These are phyloP conservation scores for Drosophila micromelanica DNA, from an alignment of 1,140 invertebrate species.

Conservation along the genomic window DNA sequence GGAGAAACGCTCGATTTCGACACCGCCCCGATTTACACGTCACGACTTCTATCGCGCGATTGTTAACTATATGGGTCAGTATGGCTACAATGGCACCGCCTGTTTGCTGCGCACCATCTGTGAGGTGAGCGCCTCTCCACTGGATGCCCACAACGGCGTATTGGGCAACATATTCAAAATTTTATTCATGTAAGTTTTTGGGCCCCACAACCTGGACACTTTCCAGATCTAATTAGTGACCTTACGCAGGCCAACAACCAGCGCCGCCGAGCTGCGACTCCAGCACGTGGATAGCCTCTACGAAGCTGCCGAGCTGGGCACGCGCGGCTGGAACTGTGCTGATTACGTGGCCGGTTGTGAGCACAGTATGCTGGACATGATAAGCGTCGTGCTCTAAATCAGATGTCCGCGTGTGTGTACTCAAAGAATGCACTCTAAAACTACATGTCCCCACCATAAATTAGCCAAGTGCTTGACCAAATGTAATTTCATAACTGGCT, in stretches of 20 bases:
- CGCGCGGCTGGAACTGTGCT: conserved; percentile 53
- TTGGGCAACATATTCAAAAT: conserved; percentile 85
- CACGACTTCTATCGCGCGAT: conserved; percentile 71
- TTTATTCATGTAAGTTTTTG: conserved; percentile 85
- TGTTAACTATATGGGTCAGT: conserved; percentile 68
- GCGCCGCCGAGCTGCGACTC: conserved; percentile 55
- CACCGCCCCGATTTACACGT: conserved; percentile 48
- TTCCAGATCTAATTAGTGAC: conserved; percentile 52
- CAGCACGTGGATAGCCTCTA: conserved; percentile 63
- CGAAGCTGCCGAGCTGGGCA: conserved; percentile 57
- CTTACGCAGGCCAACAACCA: conserved; percentile 61
- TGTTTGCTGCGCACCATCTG: conserved; percentile 85
- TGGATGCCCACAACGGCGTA: conserved; percentile 84
- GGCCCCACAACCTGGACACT: not conserved
- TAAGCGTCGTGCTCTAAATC: conserved; percentile 62
- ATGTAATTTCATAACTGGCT: not conserved
- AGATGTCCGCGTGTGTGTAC: conserved; percentile 1
- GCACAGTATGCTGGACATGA: conserved; percentile 69
- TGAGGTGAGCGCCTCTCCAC: conserved; percentile 83
- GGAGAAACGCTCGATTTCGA: conserved; percentile 36
- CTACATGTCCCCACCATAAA: not conserved
- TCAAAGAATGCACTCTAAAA: conserved; percentile 1
- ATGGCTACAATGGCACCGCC: conserved; percentile 85
- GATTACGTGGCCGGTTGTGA: conserved; percentile 65
- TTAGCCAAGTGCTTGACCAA: not conserved